Evolutionary conservation across 2,113 vertebrate genomes (phyloP).

Genomic region (Mixornis gularis): DNA sequence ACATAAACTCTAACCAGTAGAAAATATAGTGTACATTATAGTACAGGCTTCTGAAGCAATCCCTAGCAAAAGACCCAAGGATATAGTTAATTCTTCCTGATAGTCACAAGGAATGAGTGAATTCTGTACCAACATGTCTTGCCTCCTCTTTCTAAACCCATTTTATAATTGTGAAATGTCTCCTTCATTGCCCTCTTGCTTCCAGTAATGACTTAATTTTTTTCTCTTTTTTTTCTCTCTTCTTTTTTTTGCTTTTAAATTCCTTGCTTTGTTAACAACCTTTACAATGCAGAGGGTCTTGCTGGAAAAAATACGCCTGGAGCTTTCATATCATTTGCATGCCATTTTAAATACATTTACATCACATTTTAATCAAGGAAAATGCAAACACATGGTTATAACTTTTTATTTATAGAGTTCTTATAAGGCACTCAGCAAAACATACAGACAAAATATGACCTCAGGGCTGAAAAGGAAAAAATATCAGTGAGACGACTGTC

Average conservation of each 20-base stretch:
- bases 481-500: background rate
- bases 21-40: background rate
- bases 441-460: conserved; percentile 34
- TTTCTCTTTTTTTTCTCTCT: background rate
- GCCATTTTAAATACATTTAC: conserved; percentile 56
- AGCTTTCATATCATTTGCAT: conserved; percentile 44
- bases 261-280: conserved; percentile 18
- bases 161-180: background rate
- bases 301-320: conserved; percentile 3
- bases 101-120: background rate
- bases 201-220: background rate
- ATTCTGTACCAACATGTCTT: background rate
- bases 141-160: background rate
- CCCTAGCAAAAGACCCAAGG: background rate
- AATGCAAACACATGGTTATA: conserved; percentile 24
- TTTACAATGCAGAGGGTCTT: conserved; percentile 29
- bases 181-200: background rate
- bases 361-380: conserved; percentile 55
- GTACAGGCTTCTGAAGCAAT: background rate
- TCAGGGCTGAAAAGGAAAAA: background rate
- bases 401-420: conserved; percentile 50
- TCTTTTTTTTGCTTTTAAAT: background rate
- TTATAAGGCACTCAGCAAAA: conserved; percentile 13
- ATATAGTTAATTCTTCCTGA: background rate
- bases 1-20: background rate